A percentile compares a stretch with the other conserved stretches of the same genome.
These are phyloP conservation scores for Trissoscelio sp. DNA, from an alignment of 2,888 invertebrate species.

Conservation along the genomic window DNA sequence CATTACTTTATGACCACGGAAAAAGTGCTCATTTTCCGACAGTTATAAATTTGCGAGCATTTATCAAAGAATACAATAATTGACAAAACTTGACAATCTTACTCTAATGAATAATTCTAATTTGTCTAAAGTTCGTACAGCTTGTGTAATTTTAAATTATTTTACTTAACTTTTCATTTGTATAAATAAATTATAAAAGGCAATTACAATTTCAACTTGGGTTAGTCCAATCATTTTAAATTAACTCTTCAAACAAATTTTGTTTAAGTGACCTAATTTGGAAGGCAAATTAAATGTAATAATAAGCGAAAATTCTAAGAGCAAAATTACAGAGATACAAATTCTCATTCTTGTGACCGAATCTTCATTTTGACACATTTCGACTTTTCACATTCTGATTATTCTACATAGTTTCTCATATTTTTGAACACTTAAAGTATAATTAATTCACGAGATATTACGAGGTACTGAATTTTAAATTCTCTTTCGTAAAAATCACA, in stretches of 20 bases:
- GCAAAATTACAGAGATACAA: not conserved
- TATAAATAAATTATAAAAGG: too few species aligned
- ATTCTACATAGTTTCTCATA: not conserved
- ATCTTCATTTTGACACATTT: not conserved
- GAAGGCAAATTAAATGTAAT: not conserved
- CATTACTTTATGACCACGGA: slow-evolving; percentile 10
- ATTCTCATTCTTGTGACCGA: not conserved
- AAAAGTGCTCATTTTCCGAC: not conserved
- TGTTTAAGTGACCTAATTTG: not conserved
- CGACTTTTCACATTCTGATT: not conserved
- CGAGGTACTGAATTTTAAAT: too few species aligned
- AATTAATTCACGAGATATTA: too few species aligned
- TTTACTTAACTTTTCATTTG: too few species aligned
- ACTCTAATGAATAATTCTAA: too few species aligned
- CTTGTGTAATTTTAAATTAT: too few species aligned
- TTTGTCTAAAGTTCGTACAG: too few species aligned
- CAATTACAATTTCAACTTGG: too few species aligned
- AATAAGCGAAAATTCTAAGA: not conserved
- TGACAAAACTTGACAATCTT: too few species aligned
- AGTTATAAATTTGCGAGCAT: not conserved
- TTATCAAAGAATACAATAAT: not conserved
- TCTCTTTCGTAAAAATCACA: not conserved
- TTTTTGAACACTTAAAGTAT: not conserved
- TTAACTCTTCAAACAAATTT: too few species aligned
- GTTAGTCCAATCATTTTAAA: too few species aligned